Evolutionary conservation across 1,140 invertebrate species (phyloP), one percentile per base, ranked within the genome.

Genomic region (Ptiloglossa arizonensis): DNA sequence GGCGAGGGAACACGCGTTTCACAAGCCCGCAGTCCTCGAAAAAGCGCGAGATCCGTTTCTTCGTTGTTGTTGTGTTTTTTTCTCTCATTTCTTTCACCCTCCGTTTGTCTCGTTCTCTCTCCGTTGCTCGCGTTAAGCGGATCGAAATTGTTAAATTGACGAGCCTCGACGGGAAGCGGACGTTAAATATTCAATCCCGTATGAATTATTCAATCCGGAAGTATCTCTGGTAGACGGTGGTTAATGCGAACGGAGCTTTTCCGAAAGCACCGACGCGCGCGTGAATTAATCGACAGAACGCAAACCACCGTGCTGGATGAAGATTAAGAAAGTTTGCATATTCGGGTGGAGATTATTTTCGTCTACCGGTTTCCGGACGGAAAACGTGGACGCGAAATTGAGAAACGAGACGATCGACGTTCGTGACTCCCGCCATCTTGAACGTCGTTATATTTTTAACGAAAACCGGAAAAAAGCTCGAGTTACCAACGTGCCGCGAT

Each of bases 61-160:
- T 64, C 59, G 24, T 24, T 56, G 17, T n/a, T 22, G 24, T 24
- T 56, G 17, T n/a, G 6, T 19, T 50, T 50, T 8, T n/a, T 38
- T 24, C 27, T 44, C 44, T 60, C 6, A 44, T 73, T 11, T 63
- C n/a, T 24, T 19, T 69, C 54, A 2, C 27, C 13, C 24, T 8
- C 24, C 57, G 64, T 38, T 17, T 50, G n/a, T n/a, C n/a, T n/a
- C n/a, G 41, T 6, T 41, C 41, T 24, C 46, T 32, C 41, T 50
- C 44, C 22, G n/a, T 38, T 38, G 44, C 15, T 35, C 50, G 72
- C 63, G 41, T 75, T 57, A 66, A 75, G n/a, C 72, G 38, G 38
- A 67, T 46, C 64, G 71, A 66, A 73, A 73, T 64, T 64, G 60
- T 73, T 66, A 73, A 73, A 73, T 73, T 41, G 60, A 73, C 35